phyloP scores from a whole-genome alignment of 1,140 invertebrate genomes.

The Panagrolaimus sp. region DNA sequence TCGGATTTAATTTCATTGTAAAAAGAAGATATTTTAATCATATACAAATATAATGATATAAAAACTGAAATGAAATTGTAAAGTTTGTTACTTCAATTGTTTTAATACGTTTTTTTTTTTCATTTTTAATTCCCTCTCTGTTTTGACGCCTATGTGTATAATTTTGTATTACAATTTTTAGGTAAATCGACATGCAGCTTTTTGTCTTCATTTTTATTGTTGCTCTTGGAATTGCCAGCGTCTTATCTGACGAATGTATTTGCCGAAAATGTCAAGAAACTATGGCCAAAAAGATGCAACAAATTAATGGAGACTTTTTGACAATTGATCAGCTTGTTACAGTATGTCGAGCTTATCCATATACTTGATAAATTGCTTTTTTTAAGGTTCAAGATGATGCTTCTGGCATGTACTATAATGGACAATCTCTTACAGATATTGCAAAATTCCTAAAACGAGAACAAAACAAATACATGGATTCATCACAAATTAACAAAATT shows the following conservation, averaged over 20 bases:
- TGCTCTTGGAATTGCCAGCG: background rate
- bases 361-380: background rate
- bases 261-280: background rate
- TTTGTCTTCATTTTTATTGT: background rate
- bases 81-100: no score
- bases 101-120: no score
- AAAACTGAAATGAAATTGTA: no score
- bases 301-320: background rate
- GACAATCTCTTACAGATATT: background rate
- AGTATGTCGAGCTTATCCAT: background rate
- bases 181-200: conserved; percentile 1
- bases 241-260: background rate
- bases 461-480: background rate
- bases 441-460: background rate
- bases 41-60: no score
- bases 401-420: background rate
- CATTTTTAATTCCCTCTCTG: no score
- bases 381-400: background rate
- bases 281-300: background rate
- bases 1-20: no score
- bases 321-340: background rate
- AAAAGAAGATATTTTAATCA: no score
- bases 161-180: background rate
- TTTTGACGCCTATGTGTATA: no score
- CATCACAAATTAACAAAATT: background rate